Base-by-base conservation (phyloP, 2,888 invertebrate species). In the Diaprepes abbreviatus region DNA sequence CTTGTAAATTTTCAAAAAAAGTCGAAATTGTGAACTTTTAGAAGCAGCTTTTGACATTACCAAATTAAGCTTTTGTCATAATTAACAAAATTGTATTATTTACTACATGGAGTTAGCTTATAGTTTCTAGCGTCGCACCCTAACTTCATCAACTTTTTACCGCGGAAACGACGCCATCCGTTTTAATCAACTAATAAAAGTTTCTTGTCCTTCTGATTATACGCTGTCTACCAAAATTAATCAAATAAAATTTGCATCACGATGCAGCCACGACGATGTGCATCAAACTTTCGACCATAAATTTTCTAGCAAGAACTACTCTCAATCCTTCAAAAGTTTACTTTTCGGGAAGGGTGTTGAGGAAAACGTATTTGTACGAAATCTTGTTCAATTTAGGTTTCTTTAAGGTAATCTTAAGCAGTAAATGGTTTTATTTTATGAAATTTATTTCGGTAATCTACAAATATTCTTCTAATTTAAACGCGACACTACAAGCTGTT, bases 141-240 rank as follows among this genome's bases (percentile, higher is more conserved):
- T 12, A n/a, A 36, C 36, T 12, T 12, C 2, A 12, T 12, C 1
- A 38, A 38, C n/a, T 35, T 35, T 38, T 38, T 14, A 38, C 2
- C n/a, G 14, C 36, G 2, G 9, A 36, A 36, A 6, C 33, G 14
- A 14, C 6, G 38, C 16, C 14, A 38, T 38, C 6, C 5, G 38
- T 38, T 38, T 38, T 14, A 14, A 38, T 38, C 38, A 10, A 14
- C 14, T 48, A 48, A 21, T 16, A 21, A 19, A 48, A 48, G 33
- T 54, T 54, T 54, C 31, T 54, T 19, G 33, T 54, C 54, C 14
- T n/a, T 35, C n/a, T 16, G 54, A 54, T 54, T 54, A 54, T 54
- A 35, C 17, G 54, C 28, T 16, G 14, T 19, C 54, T 54, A 7
- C 33, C 9, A 33, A 54, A 31, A 54, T 54, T 54, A 54, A 54